phyloP scores from a whole-genome alignment of 2,888 invertebrate genomes.

The Trissoscelio sp. region DNA sequence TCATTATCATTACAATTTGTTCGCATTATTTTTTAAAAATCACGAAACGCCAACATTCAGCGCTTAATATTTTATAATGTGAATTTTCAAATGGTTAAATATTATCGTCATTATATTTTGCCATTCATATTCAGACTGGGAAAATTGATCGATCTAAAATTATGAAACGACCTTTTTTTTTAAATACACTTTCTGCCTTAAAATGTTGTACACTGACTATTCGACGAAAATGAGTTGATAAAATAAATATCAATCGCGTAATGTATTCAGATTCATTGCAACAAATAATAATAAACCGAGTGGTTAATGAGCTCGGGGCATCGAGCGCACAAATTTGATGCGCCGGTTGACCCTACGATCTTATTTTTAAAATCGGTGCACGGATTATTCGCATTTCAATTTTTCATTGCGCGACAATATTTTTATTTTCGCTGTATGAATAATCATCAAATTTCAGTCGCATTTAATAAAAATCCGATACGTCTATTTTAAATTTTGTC shows the following conservation, averaged over 20 bases:
- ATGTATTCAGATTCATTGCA: too few species aligned
- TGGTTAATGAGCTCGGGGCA: conserved; percentile 13
- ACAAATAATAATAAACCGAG: conserved; percentile 16
- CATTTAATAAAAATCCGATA: conserved; percentile 65
- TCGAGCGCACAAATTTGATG: conserved; percentile 14
- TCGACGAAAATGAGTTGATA: too few species aligned
- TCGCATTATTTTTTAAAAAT: neutral
- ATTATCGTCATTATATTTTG: neutral
- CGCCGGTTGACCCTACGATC: conserved; percentile 20
- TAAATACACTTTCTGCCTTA: too few species aligned
- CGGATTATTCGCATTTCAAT: conserved; percentile 39
- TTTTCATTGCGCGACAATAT: conserved; percentile 50
- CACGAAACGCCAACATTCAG: neutral
- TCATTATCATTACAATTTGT: neutral
- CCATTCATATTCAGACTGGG: neutral
- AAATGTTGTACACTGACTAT: too few species aligned
- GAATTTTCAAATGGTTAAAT: too few species aligned
- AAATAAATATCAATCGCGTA: neutral
- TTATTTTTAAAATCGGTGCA: conserved; percentile 42
- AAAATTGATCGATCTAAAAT: conserved; percentile 5
- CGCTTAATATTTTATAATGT: neutral
- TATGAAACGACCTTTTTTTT: neutral
- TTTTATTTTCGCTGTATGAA: conserved; percentile 64
- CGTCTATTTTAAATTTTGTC: conserved; percentile 60
- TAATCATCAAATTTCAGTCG: conserved; percentile 60